Base-by-base conservation (phyloP, 37 sponge, comb jelly and placozoan genomes). In the Ephydatia muelleri region DNA sequence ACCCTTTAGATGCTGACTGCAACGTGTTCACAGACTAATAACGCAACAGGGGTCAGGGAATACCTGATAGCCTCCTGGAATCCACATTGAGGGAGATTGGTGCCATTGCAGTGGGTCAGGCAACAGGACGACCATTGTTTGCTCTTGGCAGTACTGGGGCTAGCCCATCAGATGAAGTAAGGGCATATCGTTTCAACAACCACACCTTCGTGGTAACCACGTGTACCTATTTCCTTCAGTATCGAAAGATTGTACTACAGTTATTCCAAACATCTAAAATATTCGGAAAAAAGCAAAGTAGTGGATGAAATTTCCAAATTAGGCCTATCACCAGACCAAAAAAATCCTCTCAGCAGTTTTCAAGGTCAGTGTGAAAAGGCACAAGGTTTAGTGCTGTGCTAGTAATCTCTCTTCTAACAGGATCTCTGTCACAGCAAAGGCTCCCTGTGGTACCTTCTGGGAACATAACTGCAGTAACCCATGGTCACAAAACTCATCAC, bases 371-470 rank as follows among this genome's bases (percentile, higher is more conserved):
- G 37, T 32, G 9, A 26, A 76, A 25, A 64, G 25, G n/a, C n/a
- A n/a, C n/a, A n/a, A n/a, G n/a, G n/a, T n/a, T n/a, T n/a, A n/a
- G n/a, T n/a, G n/a, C n/a, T n/a, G n/a, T n/a, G n/a, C 64, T 0
- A 14, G 5, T 29, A 57, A 31, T 14, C 21, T 68, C 49, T 73
- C 23, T 48, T 43, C 30, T 1, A 67, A 25, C 48, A 92, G 92
- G 92, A 92, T 19, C 67, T 92, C 67, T 87, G 88, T 70, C 83
- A 84, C 64, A 40, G 81, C 71, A 84, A 36, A 80, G 92, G 88
- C 35, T 40, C 87, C 14, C 82, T 57, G 34, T 92, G 92, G 92
- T 74, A 79, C 31, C 71, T 92, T 19, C 70, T 31, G 21, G 92
- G 92, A 47, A 92, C 88, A 66, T 82, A 33, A 75, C 26, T 22